Base-by-base conservation (phyloP, 2,888 invertebrate species). In the Conomelus anceps region DNA sequence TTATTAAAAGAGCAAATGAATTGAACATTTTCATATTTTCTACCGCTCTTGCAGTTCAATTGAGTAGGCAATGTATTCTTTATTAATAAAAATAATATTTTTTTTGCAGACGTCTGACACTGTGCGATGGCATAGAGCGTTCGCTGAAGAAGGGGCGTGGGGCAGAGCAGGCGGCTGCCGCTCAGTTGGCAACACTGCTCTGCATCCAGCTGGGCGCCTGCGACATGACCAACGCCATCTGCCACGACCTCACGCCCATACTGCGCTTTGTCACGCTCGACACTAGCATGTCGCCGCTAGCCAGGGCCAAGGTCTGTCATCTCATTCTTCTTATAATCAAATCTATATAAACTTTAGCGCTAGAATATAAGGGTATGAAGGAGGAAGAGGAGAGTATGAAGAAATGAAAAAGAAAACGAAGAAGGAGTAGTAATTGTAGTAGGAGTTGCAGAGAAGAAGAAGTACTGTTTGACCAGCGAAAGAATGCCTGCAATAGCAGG, bases 71-170 rank as follows among this genome's bases (percentile, higher is more conserved):
- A 17, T 89, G 88, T 41, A 41, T 41, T 41, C 41, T 6, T 88
- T 17, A 22, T 22, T 84, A 26, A 24, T 22, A 20, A 29, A 85
- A 29, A n/a, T n/a, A 1, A n/a, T 86, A 26, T 13, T 23, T 3
- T 84, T 89, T 85, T 90, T 92, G 22, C 90, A 94, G 94, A 90
- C 94, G 96, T 90, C 95, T 96, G 92, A 97, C 97, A 0, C 94
- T 99, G 22, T 95, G 96, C 34, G 98, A 99, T 93, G 95, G 96
- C 90, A 94, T 98, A 89, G 96, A 98, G 92, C 95, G 96, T 86
- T 96, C 97, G 89, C 93, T 99, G 92, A 96, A 97, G 90, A 96
- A 97, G 89, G 98, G 98, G 0, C 95, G 96, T 85, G 96, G 96
- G 3, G 95, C 95, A 0, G 99, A 99, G 93, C 96, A 96, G 92